Base-by-base conservation (phyloP, 2,113 vertebrate genomes). In the Tautogolabrus adspersus region DNA sequence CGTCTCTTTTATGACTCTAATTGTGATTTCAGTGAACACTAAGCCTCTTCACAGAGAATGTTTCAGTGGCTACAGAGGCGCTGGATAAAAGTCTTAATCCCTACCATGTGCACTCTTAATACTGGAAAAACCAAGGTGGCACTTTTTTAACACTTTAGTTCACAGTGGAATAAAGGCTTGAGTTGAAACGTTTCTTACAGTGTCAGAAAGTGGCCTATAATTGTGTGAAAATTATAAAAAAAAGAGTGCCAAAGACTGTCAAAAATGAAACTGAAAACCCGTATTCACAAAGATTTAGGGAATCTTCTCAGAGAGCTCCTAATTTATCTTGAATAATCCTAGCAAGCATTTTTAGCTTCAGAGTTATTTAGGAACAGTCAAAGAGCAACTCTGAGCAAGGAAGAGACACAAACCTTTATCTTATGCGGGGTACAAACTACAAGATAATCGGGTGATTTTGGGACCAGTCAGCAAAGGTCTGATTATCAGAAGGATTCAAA, bases 81-180 rank as follows among this genome's bases (percentile, higher is more conserved):
- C 59, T 72, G 90, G 89, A 89, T 92, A 83, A 91, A 78, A 61
- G 67, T 67, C 74, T 61, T 93, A 94, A 94, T 94, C 93, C 84
- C 51, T 87, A 85, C 85, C 93, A 94, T 94, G 93, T 92, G 94
- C 88, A 83, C 73, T 70, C 62, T 62, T 91, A 93, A 93, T 91
- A 85, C 91, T 71, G 81, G 73, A 73, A 61, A 34, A 34, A 34
- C 30, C 30, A 34, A 34, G 30, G 30, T 6, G 30, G 4, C 30
- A 68, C 13, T 30, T 34, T 9, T 81, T 64, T 54, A 76, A 58
- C 62, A 77, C 56, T 86, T 85, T 82, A 82, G 91, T 90, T 88
- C 83, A 71, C 60, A 56, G 15, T 46, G 44, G 6, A 46, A 46
- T 46, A 46, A 12, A 46, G 44, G 44, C 6, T 46, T 46, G 37